These are phyloP conservation scores for Phortica okadai DNA, from an alignment of 2,888 invertebrate species.

Conservation along the genomic window DNA sequence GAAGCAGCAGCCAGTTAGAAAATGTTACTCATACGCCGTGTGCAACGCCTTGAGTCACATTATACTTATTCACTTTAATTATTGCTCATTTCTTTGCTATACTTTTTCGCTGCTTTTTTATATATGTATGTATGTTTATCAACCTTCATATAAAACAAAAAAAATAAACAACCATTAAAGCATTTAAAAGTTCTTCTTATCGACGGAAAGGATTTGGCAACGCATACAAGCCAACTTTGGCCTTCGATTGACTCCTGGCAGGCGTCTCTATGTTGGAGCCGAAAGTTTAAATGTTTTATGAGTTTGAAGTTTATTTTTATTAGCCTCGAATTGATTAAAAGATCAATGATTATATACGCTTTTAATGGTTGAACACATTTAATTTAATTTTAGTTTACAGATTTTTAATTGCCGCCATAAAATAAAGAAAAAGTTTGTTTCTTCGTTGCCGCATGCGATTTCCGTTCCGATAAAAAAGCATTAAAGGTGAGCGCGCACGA, in stretches of 20 bases:
- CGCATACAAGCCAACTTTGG: neutral
- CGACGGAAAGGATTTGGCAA: neutral
- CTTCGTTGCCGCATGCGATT: neutral
- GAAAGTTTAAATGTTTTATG: conserved; percentile 52
- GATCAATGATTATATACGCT: conserved; percentile 58
- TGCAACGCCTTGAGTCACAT: neutral
- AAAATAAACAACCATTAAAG: neutral
- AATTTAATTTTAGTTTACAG: conserved; percentile 24
- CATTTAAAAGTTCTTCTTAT: conserved; percentile 8
- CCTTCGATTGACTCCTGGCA: too few species aligned
- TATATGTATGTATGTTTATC: neutral
- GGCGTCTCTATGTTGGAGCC: neutral
- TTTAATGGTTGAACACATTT: conserved; percentile 18
- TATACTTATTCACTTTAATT: conserved; percentile 43
- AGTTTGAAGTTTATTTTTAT: conserved; percentile 43
- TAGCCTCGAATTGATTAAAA: conserved; percentile 66
- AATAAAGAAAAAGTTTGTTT: neutral
- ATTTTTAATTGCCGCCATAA: conserved; percentile 17
- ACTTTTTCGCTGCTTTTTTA: conserved; percentile 20
- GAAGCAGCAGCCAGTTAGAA: neutral
- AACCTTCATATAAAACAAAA: neutral
- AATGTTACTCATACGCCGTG: conserved; percentile 13
- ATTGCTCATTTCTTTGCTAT: conserved; percentile 21
- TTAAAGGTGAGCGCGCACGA: neutral
- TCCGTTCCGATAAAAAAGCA: neutral